Percentiles rank a stretch among this genome's conserved stretches.
Conservation (phyloP, 2,797 vertebrate genomes). For the Syngnathus acus region DNA sequence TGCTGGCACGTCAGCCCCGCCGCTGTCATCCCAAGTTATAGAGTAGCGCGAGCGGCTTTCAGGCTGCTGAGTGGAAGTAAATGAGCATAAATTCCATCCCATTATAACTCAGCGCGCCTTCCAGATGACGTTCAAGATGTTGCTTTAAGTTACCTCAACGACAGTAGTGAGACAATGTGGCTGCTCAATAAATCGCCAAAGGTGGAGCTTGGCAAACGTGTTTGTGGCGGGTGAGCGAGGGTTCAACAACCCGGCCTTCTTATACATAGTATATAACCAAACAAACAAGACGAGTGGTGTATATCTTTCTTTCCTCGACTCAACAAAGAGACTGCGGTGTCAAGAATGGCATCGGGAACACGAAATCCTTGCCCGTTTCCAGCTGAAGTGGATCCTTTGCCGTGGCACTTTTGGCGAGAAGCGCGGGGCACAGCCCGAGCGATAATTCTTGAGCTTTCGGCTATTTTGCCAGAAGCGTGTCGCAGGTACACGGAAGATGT, state of each 20-base stretch:
- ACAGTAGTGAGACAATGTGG: not conserved
- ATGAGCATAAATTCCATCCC: not conserved
- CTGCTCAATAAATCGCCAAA: not conserved
- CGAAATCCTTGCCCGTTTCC: no score
- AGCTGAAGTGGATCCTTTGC: no score
- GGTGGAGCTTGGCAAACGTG: not conserved
- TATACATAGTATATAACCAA: no score
- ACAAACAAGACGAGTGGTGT: no score
- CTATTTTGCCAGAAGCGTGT: no score
- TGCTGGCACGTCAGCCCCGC: not conserved
- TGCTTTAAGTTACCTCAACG: not conserved
- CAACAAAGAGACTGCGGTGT: no score
- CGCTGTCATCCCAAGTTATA: conserved; percentile 6
- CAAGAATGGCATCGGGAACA: no score
- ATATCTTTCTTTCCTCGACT: no score
- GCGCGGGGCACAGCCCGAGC: no score
- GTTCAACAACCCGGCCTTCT: not conserved
- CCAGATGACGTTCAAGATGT: conserved; percentile 1
- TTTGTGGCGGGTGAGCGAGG: not conserved
- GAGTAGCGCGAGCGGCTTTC: conserved; percentile 2
- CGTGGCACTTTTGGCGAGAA: no score
- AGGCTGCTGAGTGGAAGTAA: not conserved
- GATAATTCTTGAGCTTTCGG: no score
- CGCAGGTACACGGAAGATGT: no score
- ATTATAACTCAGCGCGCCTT: not conserved